Conservation (phyloP, 2,888 invertebrate species). For the Spisula solida region DNA sequence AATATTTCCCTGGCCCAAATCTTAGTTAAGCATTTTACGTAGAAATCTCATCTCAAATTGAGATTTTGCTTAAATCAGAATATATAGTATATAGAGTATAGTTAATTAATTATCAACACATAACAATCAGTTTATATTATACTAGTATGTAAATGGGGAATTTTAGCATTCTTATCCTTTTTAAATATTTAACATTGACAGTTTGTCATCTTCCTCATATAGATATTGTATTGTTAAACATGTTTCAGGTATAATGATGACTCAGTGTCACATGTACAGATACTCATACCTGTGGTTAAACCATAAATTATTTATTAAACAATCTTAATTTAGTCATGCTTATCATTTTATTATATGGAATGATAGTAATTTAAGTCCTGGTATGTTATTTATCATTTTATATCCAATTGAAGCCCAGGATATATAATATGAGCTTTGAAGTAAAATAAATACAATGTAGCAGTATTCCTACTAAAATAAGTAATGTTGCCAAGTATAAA, state of each 20-base stretch:
- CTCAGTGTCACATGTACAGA: not conserved
- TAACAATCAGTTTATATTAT: too few relatives aligned
- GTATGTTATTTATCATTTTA: not conserved
- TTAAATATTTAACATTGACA: not conserved
- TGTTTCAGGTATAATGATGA: not conserved
- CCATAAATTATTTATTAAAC: not conserved
- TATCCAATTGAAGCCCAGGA: not conserved
- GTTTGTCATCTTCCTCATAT: not conserved
- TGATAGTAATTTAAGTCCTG: constrained; percentile 18
- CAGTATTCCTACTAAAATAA: not conserved
- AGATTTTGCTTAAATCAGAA: too few relatives aligned
- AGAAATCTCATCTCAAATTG: too few relatives aligned
- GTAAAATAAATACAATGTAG: not conserved
- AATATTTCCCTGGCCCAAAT: too few relatives aligned
- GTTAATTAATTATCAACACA: too few relatives aligned
- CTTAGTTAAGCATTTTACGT: too few relatives aligned
- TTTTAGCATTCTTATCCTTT: too few relatives aligned
- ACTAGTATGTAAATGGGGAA: too few relatives aligned
- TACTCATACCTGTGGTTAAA: constrained; percentile 16
- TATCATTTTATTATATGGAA: not conserved
- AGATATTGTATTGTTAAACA: not conserved
- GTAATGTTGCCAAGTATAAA: not conserved
- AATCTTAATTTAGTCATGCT: constrained; percentile 12
- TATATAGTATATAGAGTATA: too few relatives aligned
- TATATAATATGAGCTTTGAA: not conserved